Base-by-base conservation (phyloP, 2,113 vertebrate genomes). In the Phycodurus eques region DNA sequence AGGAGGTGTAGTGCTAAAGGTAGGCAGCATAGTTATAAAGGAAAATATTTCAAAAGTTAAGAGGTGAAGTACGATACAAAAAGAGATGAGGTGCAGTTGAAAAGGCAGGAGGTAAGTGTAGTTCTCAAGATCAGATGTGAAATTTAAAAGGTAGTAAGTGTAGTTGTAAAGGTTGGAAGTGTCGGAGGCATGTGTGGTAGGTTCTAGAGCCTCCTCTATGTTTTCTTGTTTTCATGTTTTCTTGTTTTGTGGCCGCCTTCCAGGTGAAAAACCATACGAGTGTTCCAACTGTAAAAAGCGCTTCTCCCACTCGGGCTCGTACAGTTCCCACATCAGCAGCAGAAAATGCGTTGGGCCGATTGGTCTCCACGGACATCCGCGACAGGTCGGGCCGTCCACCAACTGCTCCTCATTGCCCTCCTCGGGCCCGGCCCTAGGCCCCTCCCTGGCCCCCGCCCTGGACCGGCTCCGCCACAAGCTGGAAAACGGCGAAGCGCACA, bases 251-350 rank as follows among this genome's bases (percentile, higher is more conserved):
- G 53, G 61, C 17, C 10, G 61, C 35, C 12, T 80, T 88, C 9
- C 83, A 99, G 98, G 98, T 92, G 98, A 99, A 91, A 99, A 99
- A 91, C 98, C 98, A 0, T 99, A 99, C 0, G 97, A 99, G 92
- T 99, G 98, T 91, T 95, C 97, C 82, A 98, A 99, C 93, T 99
- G 98, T 94, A 99, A 99, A 95, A 99, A 99, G 90, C 96, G 98
- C 80, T 99, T 99, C 92, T 99, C 98, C 83, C 98, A 99, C 91
- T 99, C 98, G 49, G 98, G 98, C 86, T 99, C 98, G 87, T 99
- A 99, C 93, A 99, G 98, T 91, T 99, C 98, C 63, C 98, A 99
- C 94, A 99, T 99, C 86, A 99, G 97, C 93, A 98, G 97, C 94
- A 99, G 98, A 90, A 99, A 99, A 90, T 99, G 98, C 90, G 98